A percentile compares a stretch with the other conserved stretches of the same genome.
These are phyloP conservation scores for Chiloscyllium plagiosum DNA, from an alignment of 2,113 vertebrate species.

Conservation along the genomic window DNA sequence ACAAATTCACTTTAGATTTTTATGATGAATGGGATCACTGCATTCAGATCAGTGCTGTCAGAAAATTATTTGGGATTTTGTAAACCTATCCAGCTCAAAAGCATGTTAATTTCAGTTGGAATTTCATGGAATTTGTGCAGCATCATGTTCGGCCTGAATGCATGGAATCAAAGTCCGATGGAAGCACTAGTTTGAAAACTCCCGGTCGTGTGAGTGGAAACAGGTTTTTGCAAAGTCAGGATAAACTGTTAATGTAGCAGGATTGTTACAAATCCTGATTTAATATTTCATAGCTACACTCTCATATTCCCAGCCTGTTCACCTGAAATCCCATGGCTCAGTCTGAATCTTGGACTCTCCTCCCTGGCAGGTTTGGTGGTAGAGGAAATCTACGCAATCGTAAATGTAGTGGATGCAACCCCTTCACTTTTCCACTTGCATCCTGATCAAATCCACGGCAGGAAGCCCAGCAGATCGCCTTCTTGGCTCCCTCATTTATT, in stretches of 20 bases:
- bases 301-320: neutral
- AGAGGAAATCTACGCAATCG: neutral
- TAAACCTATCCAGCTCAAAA: neutral
- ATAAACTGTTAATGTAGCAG: neutral
- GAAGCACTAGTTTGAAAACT: neutral
- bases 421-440: no score
- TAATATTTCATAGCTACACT: neutral
- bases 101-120: neutral
- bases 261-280: neutral
- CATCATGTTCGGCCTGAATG: neutral
- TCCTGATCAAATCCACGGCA: no score
- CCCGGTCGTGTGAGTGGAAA: neutral
- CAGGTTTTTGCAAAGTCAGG: neutral
- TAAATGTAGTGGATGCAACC: no score
- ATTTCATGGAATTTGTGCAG: neutral
- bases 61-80: neutral
- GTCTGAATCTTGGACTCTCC: neutral
- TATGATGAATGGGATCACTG: neutral
- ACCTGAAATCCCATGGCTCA: no score
- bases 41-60: neutral
- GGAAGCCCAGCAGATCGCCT: no score
- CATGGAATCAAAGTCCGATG: neutral
- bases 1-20: neutral
- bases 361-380: neutral
- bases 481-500: no score